Percentiles rank a stretch among this genome's conserved stretches.
Conservation (phyloP, 2,113 vertebrate species). For the Tetraodon nigroviridis region DNA sequence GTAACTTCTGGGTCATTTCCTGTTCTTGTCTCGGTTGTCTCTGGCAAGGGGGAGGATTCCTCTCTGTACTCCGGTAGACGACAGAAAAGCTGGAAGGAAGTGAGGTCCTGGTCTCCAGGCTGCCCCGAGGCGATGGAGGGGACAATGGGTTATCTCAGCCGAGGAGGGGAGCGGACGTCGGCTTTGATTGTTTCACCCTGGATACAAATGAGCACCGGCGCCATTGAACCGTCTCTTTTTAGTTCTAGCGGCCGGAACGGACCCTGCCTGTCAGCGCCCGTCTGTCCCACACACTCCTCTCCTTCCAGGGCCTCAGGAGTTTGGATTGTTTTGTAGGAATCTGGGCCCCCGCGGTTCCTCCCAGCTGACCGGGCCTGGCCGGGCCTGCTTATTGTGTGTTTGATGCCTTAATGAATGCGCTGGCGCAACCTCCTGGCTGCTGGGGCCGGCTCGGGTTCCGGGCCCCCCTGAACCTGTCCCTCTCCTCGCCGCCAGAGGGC, state of each 20-base stretch:
- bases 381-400: conserved; percentile 43
- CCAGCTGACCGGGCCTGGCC: conserved; percentile 36
- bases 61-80: conserved; percentile 1
- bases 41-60: neutral
- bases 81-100: conserved; percentile 33
- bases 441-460: too few relatives aligned
- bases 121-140: conserved; percentile 10
- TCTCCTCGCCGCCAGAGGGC: conserved; percentile 74
- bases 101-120: conserved; percentile 46
- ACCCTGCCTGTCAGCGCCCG: too few relatives aligned
- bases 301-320: too few relatives aligned
- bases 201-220: too few relatives aligned
- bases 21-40: neutral
- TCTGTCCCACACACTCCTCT: too few relatives aligned
- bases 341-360: conserved; percentile 22
- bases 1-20: conserved; percentile 29
- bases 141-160: conserved; percentile 38
- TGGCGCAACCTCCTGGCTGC: conserved; percentile 47
- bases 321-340: too few relatives aligned
- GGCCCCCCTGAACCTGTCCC: neutral
- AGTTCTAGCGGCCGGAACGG: too few relatives aligned
- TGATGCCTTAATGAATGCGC: conserved; percentile 45
- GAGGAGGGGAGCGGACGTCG: conserved; percentile 16
- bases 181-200: neutral
- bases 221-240: too few relatives aligned